Evolutionary conservation across 2,113 vertebrate species (phyloP), one percentile per base, ranked within the genome.

Genomic region (Balaeniceps rex): DNA sequence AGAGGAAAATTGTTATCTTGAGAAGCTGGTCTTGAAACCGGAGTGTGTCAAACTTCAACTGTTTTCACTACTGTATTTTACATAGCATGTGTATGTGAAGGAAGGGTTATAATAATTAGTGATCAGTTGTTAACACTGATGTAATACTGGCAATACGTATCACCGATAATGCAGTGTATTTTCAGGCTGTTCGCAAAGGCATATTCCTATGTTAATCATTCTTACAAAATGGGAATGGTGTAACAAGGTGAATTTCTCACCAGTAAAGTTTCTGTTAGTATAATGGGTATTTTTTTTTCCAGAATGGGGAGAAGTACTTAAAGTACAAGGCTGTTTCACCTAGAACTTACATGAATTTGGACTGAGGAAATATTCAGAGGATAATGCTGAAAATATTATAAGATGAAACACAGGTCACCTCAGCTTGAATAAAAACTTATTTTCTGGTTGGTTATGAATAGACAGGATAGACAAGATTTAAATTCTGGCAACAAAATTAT

Each of bases 1-100:
- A 97, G 82, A 97, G 97, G 91, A 94, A 94, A 98, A 97, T 95
- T 42, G 88, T 97, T 97, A 69, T 46, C 83, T 49, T 95, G 97
- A 96, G 97, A 98, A 97, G 82, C 90, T 91, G 77, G 51, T 96
- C 61, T 54, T 92, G 96, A 96, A 84, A 94, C 96, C 16, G 36
- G 97, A 97, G 97, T 97, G 97, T 98, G 97, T 98, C 98, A 97
- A 82, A 97, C 96, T 97, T 98, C 97, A 98, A 98, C 98, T 98
- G 95, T 97, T 98, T 98, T 97, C 97, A 93, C 95, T 97, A 65
- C 96, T 94, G 15, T 92, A 83, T 97, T 93, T 95, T 95, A 77
- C 97, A 49, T 85, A 95, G 93, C 88, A 97, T 92, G 70, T 69
- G 55, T 87, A 60, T 95, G 87, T 95, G 94, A 96, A 97, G 91